Base-by-base conservation (phyloP, 2,113 vertebrate species). In the Paramisgurnus dabryanus region DNA sequence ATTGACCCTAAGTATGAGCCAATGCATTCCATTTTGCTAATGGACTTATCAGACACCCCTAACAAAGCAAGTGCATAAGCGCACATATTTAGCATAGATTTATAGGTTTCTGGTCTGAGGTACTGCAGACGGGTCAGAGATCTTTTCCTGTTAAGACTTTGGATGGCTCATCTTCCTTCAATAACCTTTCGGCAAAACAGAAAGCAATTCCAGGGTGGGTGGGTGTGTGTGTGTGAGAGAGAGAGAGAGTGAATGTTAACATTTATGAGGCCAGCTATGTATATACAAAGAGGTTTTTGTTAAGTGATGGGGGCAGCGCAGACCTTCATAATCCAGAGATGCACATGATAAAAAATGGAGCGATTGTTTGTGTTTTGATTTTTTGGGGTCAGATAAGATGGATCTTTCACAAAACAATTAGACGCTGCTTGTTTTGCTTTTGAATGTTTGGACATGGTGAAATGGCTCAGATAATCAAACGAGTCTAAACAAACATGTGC, bases 181-280 rank as follows among this genome's bases (percentile, higher is more conserved):
- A 88, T 78, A 64, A 84, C 45, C 77, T 87, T 85, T 82, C 86
- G 86, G 81, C 55, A 82, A 87, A 88, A 86, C 75, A 85, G 18
- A 80, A 74, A 71, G 47, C 50, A 87, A 82, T 80, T 87, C 74
- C 82, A 81, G 72, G 65, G 74, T 50, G 78, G 34, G 27, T 40
- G 72, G 60, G 74, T 50, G 78, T 40, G 27, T 50, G 78, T 40
- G 27, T 34, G 50, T 68, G 8, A 39, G 41, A 58, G 12, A 66
- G 60, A 78, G 68, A 67, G 53, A 72, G 18, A 55, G 66, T 57
- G 66, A 76, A 79, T 76, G 66, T 58, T 67, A 34, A 67, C 55
- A 70, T 83, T 82, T 80, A 67, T 45, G 50, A 75, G 22, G 70
- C 43, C 6, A 64, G 77, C 58, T 67, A 74, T 57, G 82, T 85